A percentile compares a stretch with the other conserved stretches of the same genome.
Conservation (phyloP, 2,113 vertebrate species). For the Hemibagrus wyckioides region DNA sequence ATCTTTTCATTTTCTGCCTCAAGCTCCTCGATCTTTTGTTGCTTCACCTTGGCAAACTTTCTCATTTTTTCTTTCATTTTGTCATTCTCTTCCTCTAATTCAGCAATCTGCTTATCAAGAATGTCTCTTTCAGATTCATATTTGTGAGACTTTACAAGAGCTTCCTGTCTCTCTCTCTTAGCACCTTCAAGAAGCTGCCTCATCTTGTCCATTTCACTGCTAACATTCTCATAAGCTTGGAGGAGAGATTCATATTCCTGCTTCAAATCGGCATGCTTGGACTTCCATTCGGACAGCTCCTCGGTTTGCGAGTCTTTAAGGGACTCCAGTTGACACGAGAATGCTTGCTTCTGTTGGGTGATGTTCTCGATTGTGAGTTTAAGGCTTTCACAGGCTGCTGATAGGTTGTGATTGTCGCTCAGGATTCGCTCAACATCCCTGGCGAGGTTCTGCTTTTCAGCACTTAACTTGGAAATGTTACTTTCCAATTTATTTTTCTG, state of each 20-base stretch:
- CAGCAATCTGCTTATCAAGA: slow-evolving; percentile 64
- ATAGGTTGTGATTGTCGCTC: slow-evolving; percentile 80
- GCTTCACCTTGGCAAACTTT: slow-evolving; percentile 68
- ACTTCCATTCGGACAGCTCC: slow-evolving; percentile 85
- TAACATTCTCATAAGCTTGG: slow-evolving; percentile 84
- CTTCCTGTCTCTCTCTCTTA: slow-evolving; percentile 81
- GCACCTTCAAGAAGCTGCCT: slow-evolving; percentile 77
- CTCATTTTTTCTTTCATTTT: slow-evolving; percentile 70
- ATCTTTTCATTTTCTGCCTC: slow-evolving; percentile 72
- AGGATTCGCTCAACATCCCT: slow-evolving; percentile 69
- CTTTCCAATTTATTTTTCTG: slow-evolving; percentile 63
- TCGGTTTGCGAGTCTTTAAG: slow-evolving; percentile 84
- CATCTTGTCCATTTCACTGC: slow-evolving; percentile 86
- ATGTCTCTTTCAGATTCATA: slow-evolving; percentile 68
- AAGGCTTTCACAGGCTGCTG: slow-evolving; percentile 82
- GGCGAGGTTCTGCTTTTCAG: slow-evolving; percentile 67
- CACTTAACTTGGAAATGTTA: neutral
- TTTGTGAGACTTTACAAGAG: slow-evolving; percentile 68
- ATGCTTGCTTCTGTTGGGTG: slow-evolving; percentile 85
- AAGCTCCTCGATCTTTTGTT: slow-evolving; percentile 68
- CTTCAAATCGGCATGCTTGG: slow-evolving; percentile 81
- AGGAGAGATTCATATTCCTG: slow-evolving; percentile 86
- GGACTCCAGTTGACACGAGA: slow-evolving; percentile 84
- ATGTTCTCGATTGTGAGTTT: slow-evolving; percentile 85
- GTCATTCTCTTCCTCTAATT: slow-evolving; percentile 70